These are phyloP conservation scores for Isichthys henryi DNA, from an alignment of 2,113 vertebrate species.

Conservation along the genomic window DNA sequence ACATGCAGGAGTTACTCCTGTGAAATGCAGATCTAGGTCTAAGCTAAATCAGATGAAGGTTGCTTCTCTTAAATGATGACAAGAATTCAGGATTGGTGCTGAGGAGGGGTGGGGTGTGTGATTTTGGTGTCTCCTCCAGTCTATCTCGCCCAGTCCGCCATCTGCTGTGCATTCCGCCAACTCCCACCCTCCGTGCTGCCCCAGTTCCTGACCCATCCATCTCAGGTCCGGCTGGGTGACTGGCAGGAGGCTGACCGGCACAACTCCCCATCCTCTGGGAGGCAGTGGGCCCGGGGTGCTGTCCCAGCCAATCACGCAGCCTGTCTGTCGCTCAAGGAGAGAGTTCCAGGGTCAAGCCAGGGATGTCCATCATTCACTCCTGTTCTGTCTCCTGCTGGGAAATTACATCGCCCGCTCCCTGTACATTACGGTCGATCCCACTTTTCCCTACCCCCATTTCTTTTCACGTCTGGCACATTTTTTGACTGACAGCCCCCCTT, in stretches of 20 bases:
- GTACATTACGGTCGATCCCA: neutral
- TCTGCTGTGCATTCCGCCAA: neutral
- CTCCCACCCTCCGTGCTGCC: neutral
- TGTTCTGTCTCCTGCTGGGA: neutral
- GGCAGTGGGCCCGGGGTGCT: neutral
- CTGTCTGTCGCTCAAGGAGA: neutral
- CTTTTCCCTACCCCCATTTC: neutral
- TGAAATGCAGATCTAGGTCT: neutral
- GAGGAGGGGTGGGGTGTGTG: neutral
- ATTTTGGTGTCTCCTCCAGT: neutral
- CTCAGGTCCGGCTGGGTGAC: constrained; percentile 22
- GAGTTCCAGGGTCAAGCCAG: neutral
- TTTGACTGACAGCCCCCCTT: neutral
- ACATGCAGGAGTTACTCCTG: neutral
- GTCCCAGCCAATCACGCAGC: neutral
- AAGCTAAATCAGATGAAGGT: neutral
- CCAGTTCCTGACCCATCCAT: neutral
- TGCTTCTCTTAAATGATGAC: neutral
- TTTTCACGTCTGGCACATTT: neutral
- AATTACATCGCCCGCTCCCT: neutral
- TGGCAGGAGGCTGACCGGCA: neutral
- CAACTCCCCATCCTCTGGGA: constrained; percentile 16
- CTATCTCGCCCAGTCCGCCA: neutral
- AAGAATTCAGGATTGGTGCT: neutral
- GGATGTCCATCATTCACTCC: neutral